Conservation (phyloP, 2,113 vertebrate species). For the Riparia riparia region DNA sequence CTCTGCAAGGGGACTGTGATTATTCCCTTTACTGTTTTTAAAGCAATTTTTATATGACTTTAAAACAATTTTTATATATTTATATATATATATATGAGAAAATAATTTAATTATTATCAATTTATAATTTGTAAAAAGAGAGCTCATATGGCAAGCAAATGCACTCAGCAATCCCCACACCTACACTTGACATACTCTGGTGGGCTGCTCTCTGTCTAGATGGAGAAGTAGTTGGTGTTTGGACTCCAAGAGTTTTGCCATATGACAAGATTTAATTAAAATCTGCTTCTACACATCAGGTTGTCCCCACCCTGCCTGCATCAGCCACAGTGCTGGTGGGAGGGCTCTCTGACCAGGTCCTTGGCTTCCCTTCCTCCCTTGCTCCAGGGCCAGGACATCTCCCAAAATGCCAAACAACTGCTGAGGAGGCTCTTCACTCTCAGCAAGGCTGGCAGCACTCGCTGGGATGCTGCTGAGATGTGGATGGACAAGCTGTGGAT, state of each 20-base stretch:
- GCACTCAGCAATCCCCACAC: not conserved
- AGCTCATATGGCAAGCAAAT: not conserved
- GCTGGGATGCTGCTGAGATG: not conserved
- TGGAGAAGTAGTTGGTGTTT: not conserved
- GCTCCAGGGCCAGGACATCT: not conserved
- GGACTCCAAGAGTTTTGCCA: not conserved
- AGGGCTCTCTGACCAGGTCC: fast-evolving
- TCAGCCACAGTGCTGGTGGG: not conserved
- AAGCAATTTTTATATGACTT: not conserved
- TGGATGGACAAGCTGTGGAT: not conserved
- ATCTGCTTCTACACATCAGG: not conserved
- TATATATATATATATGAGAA: not conserved
- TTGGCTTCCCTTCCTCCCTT: not conserved
- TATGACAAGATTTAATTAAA: slow-evolving; percentile 38
- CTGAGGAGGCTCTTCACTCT: not conserved
- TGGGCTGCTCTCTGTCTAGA: not conserved
- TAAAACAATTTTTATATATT: not conserved
- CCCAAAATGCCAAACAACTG: not conserved
- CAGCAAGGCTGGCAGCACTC: not conserved
- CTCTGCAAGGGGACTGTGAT: not conserved
- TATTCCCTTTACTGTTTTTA: not conserved
- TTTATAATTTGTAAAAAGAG: not conserved
- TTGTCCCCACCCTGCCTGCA: not conserved
- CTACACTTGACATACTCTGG: not conserved
- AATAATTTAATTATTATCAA: not conserved